Base-by-base conservation (phyloP, 2,888 invertebrate genomes). In the Ophion slaviceki region DNA sequence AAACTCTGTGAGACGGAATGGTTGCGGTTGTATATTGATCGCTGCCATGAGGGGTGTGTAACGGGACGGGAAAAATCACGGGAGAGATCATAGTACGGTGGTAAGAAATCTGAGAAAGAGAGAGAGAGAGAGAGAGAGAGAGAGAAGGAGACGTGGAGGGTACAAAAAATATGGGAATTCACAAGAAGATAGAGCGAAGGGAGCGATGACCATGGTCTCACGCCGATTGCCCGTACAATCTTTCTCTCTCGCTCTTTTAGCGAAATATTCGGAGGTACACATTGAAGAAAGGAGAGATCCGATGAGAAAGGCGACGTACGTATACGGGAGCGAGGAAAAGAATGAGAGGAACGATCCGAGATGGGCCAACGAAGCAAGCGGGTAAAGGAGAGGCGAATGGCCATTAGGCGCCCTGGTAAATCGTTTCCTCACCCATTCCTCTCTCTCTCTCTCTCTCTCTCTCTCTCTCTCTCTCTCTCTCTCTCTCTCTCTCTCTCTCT, bases 321-420 rank as follows among this genome's bases (percentile, higher is more conserved):
- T 53, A 71, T 64, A 78, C 72, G 36, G 66, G 64, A 80, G 71
- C 45, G 66, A 36, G 75, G 36, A 68, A 45, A 80, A 53, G 75
- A 79, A 76, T 24, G 36, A 70, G 68, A 71, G 77, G 70, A 59
- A 77, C 66, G 57, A 83, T 40, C 40, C 17, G 72, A 70, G 82
- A 80, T 24, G 76, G 81, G 53, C 11, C 71, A 61, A 82, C 85
- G 78, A 62, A 84, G 81, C 64, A 79, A 81, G 85, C 82, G 80
- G 80, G 76, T 84, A 76, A 87, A 68, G 84, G 82, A 85, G 86
- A 87, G 86, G 87, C 87, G 86, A 86, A 87, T 87, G 88, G 86
- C 88, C 87, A 88, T 88, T 87, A 88, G 87, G 87, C 88, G 87
- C 82, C 86, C 80, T 82, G 79, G 85, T 83, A 85, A 80, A 86